Evolutionary conservation across 2,888 invertebrate species (phyloP), one percentile per base, ranked within the genome.

Genomic region (Diplazon laetatorius): DNA sequence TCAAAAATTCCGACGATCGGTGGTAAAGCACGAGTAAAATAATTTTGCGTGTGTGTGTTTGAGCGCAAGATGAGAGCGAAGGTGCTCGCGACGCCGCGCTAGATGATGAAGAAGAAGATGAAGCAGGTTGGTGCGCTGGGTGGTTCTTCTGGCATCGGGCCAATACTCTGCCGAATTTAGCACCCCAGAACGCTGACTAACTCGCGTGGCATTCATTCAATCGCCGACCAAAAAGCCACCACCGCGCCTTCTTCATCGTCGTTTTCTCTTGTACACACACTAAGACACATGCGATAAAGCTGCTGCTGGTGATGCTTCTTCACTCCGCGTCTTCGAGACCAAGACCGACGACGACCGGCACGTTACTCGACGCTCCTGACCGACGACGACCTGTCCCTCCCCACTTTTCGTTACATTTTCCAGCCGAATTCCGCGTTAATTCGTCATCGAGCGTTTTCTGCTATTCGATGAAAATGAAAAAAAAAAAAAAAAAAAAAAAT

Each of bases 101-200:
- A 66, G 78, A 78, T 62, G 70, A 72, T 20, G 57, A 69, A 46
- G 66, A 66, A 65, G 69, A 78, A 69, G 48, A 70, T 63, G 87
- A 85, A 89, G 89, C 90, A 90, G 90, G 90, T 90, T 90, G 90
- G 90, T 89, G 90, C 89, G 89, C 90, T 89, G 87, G 89, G 89
- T 90, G 90, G 88, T 90, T 89, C 87, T 86, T 84, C 87, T 91
- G 90, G 90, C 89, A 22, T 71, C 78, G 76, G 70, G 90, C 90
- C 90, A 90, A 86, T 82, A 86, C 84, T 86, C 84, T 85, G 89
- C 87, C 88, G 87, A 88, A 91, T 90, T 91, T 91, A 91, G 91
- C 89, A 88, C 84, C 89, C 86, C 86, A 74, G 88, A 86, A 75
- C 87, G 90, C 90, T 91, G 91, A 91, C 91, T 91, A 90, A 91